Percentiles rank a stretch among this genome's conserved stretches.
Evolutionary conservation across 2,797 vertebrate genomes (phyloP).

Genomic region (Cyprinodon diabolis): DNA sequence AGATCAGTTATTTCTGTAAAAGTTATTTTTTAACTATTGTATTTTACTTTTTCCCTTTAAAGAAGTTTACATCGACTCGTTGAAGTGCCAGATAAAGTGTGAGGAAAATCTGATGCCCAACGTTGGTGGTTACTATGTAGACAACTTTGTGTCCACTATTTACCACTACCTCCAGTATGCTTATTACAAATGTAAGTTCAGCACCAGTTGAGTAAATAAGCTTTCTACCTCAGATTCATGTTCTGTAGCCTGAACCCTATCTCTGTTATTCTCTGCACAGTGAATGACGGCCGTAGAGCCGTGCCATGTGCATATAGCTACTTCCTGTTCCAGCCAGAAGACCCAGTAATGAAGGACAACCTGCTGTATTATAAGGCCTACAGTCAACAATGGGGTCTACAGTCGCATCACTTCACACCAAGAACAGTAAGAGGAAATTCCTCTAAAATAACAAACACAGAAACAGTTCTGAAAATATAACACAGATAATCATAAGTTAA

Average conservation of each 20-base stretch:
- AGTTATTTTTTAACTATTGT: background rate
- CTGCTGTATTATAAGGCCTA: conserved; percentile 88
- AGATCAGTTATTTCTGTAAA: background rate
- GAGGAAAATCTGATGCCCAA: conserved; percentile 86
- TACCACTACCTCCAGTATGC: conserved; percentile 92
- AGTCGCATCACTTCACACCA: conserved; percentile 82
- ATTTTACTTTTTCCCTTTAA: conserved; percentile 15
- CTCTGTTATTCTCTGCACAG: conserved; percentile 59
- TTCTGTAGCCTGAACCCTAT: conserved; percentile 75
- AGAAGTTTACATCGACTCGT: conserved; percentile 82
- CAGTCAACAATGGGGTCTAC: conserved; percentile 86
- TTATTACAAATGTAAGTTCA: conserved; percentile 87
- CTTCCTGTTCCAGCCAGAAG: conserved; percentile 86
- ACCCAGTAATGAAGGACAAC: conserved; percentile 90
- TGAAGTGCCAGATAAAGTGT: conserved; percentile 87
- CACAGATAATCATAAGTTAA: background rate
- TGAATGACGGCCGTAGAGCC: conserved; percentile 85
- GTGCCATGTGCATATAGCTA: conserved; percentile 88
- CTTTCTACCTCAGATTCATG: background rate
- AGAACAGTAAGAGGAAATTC: conserved; percentile 75
- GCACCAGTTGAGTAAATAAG: background rate
- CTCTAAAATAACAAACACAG: background rate
- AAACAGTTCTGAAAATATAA: background rate
- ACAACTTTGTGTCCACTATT: conserved; percentile 90
- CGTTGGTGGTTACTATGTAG: conserved; percentile 88